Conservation (phyloP, 2,888 invertebrate species). For the Chloroclystis v-ata region DNA sequence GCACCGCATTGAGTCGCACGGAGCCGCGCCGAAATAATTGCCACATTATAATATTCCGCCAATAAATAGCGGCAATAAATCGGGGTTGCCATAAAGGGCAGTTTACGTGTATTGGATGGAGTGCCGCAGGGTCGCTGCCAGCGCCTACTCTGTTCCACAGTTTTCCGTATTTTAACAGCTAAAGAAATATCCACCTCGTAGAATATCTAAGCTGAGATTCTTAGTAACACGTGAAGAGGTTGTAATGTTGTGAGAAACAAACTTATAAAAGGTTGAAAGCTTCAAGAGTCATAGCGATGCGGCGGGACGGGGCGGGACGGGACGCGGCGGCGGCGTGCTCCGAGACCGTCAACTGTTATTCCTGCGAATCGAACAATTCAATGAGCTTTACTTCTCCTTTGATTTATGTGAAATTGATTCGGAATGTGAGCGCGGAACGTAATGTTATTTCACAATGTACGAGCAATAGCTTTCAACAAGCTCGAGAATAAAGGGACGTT, state of each 20-base stretch:
- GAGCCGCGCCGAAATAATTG: constrained; percentile 19
- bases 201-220: background rate
- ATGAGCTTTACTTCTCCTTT: constrained; percentile 20
- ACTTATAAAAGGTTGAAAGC: too few relatives aligned
- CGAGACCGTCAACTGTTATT: constrained; percentile 17
- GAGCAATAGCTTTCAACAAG: background rate
- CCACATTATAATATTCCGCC: constrained; percentile 22
- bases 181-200: background rate
- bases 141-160: constrained; percentile 8
- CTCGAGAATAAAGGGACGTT: background rate
- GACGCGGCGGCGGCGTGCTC: constrained; percentile 1
- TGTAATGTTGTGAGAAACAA: too few relatives aligned
- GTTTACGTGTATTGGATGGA: constrained; percentile 24
- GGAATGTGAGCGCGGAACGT: constrained; percentile 5
- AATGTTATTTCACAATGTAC: constrained; percentile 1
- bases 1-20: constrained; percentile 15
- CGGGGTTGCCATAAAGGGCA: constrained; percentile 25
- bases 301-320: too few relatives aligned
- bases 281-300: too few relatives aligned
- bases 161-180: constrained; percentile 1
- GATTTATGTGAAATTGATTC: constrained; percentile 15
- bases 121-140: constrained; percentile 1
- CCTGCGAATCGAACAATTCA: constrained; percentile 18
- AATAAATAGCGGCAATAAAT: constrained; percentile 25
- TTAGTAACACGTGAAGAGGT: too few relatives aligned